A percentile compares a stretch with the other conserved stretches of the same genome.
Evolutionary conservation across 2,113 vertebrate species (phyloP).

Genomic region (Gila orcuttii): DNA sequence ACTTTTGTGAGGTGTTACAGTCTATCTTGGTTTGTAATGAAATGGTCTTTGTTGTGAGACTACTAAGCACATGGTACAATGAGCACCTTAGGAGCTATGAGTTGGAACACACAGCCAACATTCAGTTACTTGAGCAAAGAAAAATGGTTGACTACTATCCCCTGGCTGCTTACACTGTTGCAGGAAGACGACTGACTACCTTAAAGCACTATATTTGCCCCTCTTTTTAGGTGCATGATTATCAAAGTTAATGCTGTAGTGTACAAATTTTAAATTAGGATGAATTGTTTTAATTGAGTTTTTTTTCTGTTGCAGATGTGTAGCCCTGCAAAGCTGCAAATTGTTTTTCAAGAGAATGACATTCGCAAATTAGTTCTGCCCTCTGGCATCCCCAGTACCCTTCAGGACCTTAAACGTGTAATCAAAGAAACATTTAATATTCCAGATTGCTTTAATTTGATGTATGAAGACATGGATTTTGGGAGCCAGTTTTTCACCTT

Average conservation of each 20-base stretch:
- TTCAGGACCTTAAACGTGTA: not conserved
- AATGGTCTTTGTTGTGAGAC: conserved; percentile 46
- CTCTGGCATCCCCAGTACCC: conserved; percentile 42
- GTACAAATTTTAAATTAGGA: not conserved
- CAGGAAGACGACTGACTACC: conserved; percentile 43
- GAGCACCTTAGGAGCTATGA: conserved; percentile 53
- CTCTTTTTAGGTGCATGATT: conserved; percentile 27
- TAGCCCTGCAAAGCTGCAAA: conserved; percentile 44
- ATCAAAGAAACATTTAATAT: conserved; percentile 18
- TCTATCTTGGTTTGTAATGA: conserved; percentile 40
- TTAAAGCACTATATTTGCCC: conserved; percentile 48
- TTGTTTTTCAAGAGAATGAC: conserved; percentile 33
- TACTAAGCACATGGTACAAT: conserved; percentile 53
- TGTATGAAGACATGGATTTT: conserved; percentile 48
- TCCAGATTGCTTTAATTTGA: conserved; percentile 20
- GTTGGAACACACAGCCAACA: conserved; percentile 38
- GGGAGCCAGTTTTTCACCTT: conserved; percentile 40
- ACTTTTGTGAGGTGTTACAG: conserved; percentile 54
- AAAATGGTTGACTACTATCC: conserved; percentile 44
- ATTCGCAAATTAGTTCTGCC: conserved; percentile 49
- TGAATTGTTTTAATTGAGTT: not conserved
- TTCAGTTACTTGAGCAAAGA: conserved; percentile 43
- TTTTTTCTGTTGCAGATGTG: conserved; percentile 33
- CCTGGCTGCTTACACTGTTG: conserved; percentile 45
- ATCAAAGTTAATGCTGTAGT: not conserved